These are phyloP conservation scores for Agrilus cyanescens DNA, from an alignment of 2,888 invertebrate species.

Conservation along the genomic window DNA sequence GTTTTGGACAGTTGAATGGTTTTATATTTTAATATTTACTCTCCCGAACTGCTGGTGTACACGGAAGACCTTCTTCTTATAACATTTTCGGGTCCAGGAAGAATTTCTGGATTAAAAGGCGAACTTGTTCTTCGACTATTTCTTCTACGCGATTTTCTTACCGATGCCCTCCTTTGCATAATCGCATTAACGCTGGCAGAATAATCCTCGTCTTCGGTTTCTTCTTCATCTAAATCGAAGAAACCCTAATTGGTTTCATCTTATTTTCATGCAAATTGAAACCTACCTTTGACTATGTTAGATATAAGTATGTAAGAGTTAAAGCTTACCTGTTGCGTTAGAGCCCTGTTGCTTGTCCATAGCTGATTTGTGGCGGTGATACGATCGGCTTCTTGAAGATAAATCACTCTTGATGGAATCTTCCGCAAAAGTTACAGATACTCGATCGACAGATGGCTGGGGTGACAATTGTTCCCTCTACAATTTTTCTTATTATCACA, in stretches of 20 bases:
- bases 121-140: constrained; percentile 50
- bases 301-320: no score
- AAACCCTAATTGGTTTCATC: neutral
- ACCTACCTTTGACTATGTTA: no score
- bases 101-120: constrained; percentile 40
- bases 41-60: constrained; percentile 79
- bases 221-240: constrained; percentile 29
- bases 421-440: constrained; percentile 62
- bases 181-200: constrained; percentile 77
- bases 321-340: constrained; percentile 15
- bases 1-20: no score
- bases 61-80: constrained; percentile 61
- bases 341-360: constrained; percentile 29
- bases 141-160: constrained; percentile 55
- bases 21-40: constrained; percentile 48
- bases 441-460: constrained; percentile 56
- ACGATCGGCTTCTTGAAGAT: constrained; percentile 10
- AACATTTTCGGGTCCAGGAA: constrained; percentile 32
- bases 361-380: constrained; percentile 11
- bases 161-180: constrained; percentile 65
- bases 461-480: constrained; percentile 50
- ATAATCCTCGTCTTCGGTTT: constrained; percentile 72
- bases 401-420: constrained; percentile 30
- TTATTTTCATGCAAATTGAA: no score
- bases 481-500: neutral